phyloP scores from a whole-genome alignment of 2,888 invertebrate genomes.

The Flexamia atlantica region DNA sequence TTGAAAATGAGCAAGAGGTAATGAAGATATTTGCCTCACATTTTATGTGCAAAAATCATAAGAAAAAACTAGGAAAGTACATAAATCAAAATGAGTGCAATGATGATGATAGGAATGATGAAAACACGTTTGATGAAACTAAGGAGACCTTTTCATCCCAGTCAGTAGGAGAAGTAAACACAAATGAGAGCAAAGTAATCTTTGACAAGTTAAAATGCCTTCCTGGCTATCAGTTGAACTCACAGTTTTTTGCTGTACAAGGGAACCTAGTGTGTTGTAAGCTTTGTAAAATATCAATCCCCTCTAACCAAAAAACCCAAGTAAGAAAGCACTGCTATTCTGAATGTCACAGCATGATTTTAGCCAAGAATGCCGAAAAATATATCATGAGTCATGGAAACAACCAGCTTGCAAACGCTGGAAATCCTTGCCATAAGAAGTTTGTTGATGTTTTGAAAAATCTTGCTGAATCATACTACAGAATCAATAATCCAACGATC shows the following conservation, averaged over 20 bases:
- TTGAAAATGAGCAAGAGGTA: neutral
- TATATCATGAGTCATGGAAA: neutral
- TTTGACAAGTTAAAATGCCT: neutral
- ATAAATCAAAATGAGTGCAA: neutral
- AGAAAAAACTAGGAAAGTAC: neutral
- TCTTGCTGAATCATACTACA: neutral
- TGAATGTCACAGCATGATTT: conserved; percentile 20
- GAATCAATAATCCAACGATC: neutral
- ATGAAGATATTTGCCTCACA: neutral
- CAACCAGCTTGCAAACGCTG: neutral
- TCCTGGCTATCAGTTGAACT: neutral
- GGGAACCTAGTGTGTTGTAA: neutral
- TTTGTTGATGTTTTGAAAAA: neutral
- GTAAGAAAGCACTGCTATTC: conserved; percentile 3
- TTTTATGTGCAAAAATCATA: conserved; percentile 10
- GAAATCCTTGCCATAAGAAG: neutral
- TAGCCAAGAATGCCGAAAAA: neutral
- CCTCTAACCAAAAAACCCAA: neutral
- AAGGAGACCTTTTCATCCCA: neutral
- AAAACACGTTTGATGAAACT: neutral
- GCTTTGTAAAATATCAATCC: conserved; percentile 2
- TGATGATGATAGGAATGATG: neutral
- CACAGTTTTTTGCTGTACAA: neutral
- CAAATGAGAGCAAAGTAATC: neutral
- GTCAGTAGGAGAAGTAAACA: neutral